Evolutionary conservation across 2,113 vertebrate species (phyloP).

Genomic region (Heteronetta atricapilla): DNA sequence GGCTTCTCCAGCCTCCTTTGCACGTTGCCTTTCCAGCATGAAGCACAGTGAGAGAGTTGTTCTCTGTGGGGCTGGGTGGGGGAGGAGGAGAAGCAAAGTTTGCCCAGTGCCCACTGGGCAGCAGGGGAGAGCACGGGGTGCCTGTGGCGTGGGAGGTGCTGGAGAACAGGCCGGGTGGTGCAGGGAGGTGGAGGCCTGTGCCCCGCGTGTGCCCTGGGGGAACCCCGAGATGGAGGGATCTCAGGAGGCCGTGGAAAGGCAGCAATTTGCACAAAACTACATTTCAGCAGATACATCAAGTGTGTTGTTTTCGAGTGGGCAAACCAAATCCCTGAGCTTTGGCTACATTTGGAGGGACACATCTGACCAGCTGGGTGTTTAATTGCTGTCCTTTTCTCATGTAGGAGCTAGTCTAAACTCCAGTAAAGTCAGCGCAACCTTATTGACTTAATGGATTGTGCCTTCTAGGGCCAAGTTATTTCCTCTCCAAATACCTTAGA

Average conservation of each 20-base stretch:
- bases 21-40: rapidly evolving
- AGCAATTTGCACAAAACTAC: background rate
- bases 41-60: background rate
- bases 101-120: background rate
- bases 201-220: background rate
- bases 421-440: conserved; percentile 8
- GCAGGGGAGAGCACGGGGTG: rapidly evolving
- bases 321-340: background rate
- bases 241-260: background rate
- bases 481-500: background rate
- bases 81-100: background rate
- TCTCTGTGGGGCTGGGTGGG: rapidly evolving
- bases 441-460: background rate
- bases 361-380: background rate
- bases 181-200: background rate
- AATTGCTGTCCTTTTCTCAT: background rate
- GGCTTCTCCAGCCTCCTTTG: background rate
- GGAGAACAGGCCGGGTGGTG: rapidly evolving
- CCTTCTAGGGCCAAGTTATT: background rate
- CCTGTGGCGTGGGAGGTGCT: too few relatives aligned
- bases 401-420: background rate
- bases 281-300: rapidly evolving
- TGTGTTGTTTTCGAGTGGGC: background rate
- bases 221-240: background rate
- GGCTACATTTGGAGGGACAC: background rate